A percentile compares a stretch with the other conserved stretches of the same genome.
These are phyloP conservation scores for Stratiomys singularior DNA, from an alignment of 2,888 invertebrate species.

Conservation along the genomic window DNA sequence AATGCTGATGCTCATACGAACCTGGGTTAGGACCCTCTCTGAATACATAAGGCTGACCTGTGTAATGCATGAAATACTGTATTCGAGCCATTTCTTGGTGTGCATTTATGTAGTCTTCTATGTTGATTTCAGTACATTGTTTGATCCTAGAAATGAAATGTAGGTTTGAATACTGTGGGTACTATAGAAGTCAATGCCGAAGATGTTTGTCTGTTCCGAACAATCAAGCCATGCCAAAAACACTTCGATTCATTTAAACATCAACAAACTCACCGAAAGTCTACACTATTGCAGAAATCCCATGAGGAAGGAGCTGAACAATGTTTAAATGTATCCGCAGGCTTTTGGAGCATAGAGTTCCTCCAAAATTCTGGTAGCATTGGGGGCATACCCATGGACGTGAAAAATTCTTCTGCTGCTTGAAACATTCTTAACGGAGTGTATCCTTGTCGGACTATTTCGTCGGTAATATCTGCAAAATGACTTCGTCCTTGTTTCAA, in stretches of 20 bases:
- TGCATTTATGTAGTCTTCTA: slow-evolving; percentile 79
- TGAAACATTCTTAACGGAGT: slow-evolving; percentile 83
- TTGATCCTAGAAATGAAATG: slow-evolving; percentile 79
- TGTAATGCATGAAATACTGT: slow-evolving; percentile 83
- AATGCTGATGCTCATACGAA: no score
- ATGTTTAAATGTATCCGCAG: slow-evolving; percentile 73
- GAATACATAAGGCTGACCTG: slow-evolving; percentile 79
- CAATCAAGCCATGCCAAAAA: no score
- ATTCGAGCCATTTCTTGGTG: slow-evolving; percentile 88
- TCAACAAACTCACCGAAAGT: slow-evolving; percentile 74
- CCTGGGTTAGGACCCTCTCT: slow-evolving; percentile 86
- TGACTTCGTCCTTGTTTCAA: slow-evolving; percentile 78
- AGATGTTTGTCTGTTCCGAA: no score
- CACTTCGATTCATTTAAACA: not conserved
- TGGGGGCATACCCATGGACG: slow-evolving; percentile 80
- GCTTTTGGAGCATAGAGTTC: slow-evolving; percentile 80
- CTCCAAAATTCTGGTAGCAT: slow-evolving; percentile 89
- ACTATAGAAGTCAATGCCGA: no score
- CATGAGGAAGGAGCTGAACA: slow-evolving; percentile 80
- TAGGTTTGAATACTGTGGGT: no score
- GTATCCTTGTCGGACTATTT: slow-evolving; percentile 79
- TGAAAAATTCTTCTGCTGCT: slow-evolving; percentile 85
- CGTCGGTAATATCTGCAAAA: slow-evolving; percentile 79
- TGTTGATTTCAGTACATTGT: slow-evolving; percentile 82
- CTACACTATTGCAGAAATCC: slow-evolving; percentile 86